Evolutionary conservation across 2,113 vertebrate species (phyloP), one percentile per base, ranked within the genome.

Genomic region (Thamnophis sirtalis): DNA sequence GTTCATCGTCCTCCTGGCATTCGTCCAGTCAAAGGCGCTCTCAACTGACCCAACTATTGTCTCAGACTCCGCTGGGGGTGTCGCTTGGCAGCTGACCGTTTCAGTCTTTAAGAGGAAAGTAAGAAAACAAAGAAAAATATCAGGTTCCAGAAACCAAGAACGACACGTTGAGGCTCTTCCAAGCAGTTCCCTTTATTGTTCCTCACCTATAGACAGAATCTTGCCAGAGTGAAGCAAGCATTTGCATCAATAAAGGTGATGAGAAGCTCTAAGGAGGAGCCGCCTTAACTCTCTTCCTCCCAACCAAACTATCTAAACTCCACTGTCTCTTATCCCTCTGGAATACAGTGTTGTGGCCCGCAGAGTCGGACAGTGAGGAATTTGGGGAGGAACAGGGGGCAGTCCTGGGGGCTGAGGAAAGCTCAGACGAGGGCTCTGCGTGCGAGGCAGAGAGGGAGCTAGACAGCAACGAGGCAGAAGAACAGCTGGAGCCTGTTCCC

Each of bases 21-120:
- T 92, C n/a, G 73, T 89, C 53, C 68, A 93, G 63, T 91, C 13
- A 3, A 19, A 0, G 2, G 11, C 9, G 48, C 84, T 97, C 15
- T 94, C 94, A 2, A 24, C 10, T 0, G 80, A 91, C 4, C 92
- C 28, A 0, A n/a, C 49, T 0, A 19, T 90, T 50, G 33, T 92
- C 84, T 95, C 93, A 0, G n/a, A 84, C 38, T 56, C 93, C 38
- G 84, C 95, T 38, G 98, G 97, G 0, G 97, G 97, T 54, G 96
- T 95, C 92, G 94, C 95, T 84, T 97, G 97, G 3, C 90, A 55
- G 0, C 91, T 91, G 4, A 96, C 84, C 68, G 96, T 60, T 58
- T 98, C 98, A 90, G 97, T 97, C 98, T 98, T 92, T 33, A 89
- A 87, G 38, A 55, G 48, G 96, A 92, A 93, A 60, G 58, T 28